Base-by-base conservation (phyloP, 2,797 vertebrate genomes). In the Siniperca obscura region DNA sequence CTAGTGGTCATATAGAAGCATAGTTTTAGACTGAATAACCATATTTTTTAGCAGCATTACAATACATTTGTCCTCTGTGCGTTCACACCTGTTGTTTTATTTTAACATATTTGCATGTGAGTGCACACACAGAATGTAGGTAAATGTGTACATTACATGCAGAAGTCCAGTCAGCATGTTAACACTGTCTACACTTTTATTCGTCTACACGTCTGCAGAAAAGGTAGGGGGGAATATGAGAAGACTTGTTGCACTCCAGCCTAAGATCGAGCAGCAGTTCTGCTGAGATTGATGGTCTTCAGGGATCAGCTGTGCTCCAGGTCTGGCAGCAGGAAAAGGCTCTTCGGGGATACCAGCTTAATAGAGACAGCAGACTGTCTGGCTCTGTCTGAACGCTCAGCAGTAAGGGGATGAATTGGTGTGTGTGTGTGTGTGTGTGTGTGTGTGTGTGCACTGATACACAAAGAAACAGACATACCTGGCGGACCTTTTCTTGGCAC, bases 301-400 rank as follows among this genome's bases (percentile, higher is more conserved):
- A 6, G 90, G 90, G 90, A 93, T 91, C 89, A 85, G 88, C 87
- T 74, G 86, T 76, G 75, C 87, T 89, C 76, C 86, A 86, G 87
- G 87, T 87, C 85, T 91, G 89, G 86, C 86, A 83, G 87, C 65
- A 75, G 87, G 84, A 79, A 83, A 73, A 65, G 53, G 42, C 77
- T 88, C 87, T 83, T 73, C 71, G 40, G 91, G 87, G 83, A 88
- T 66, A 42, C n/a, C 30, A 22, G 82, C 73, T 86, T 90, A 86
- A 93, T 90, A 83, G 86, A 91, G 90, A 91, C 79, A 90, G 87
- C 89, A 93, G 91, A 90, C 74, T 81, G 84, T 89, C 81, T 91
- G 93, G 87, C 88, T 90, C 73, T 57, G 85, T 82, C 76, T 92
- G 84, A 87, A 73, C 57, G 5, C 71, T 85, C 66, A 25, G 78